Evolutionary conservation across 2,113 vertebrate species (phyloP).

Genomic region (Tychaedon coryphoeus): DNA sequence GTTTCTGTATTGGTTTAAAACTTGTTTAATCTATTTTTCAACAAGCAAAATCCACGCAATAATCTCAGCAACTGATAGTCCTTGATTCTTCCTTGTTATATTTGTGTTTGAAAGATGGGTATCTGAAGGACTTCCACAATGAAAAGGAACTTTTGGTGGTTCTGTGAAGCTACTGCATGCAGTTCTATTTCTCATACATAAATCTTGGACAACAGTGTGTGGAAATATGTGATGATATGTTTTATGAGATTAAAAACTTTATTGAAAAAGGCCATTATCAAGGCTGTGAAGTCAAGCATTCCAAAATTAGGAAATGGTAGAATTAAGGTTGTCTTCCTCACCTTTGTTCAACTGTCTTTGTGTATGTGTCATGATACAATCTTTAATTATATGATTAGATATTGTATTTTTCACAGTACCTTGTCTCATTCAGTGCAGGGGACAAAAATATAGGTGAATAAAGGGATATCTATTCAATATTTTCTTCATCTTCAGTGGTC

Average conservation of each 20-base stretch:
- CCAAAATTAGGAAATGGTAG: constrained; percentile 26
- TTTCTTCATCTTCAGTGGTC: neutral
- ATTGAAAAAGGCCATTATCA: constrained; percentile 24
- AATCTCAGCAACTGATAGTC: neutral
- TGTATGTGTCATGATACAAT: constrained; percentile 27
- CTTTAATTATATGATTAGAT: constrained; percentile 56
- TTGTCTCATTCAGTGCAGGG: neutral
- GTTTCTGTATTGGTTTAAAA: neutral
- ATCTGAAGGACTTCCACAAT: neutral
- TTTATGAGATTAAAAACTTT: constrained; percentile 30
- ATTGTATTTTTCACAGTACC: constrained; percentile 4
- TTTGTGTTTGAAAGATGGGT: constrained; percentile 19
- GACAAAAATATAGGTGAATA: neutral
- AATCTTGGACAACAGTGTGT: neutral
- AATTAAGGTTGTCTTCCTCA: neutral
- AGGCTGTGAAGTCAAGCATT: constrained; percentile 38
- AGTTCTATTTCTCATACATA: neutral
- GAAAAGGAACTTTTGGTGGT: neutral
- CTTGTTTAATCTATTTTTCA: constrained; percentile 20
- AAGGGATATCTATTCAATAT: constrained; percentile 4
- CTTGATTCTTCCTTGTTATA: neutral
- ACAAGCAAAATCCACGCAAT: neutral
- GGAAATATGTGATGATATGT: neutral
- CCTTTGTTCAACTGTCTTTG: constrained; percentile 29
- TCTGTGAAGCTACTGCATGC: neutral